These are phyloP conservation scores for Euzophera pinguis DNA, from an alignment of 2,888 invertebrate species.

Conservation along the genomic window DNA sequence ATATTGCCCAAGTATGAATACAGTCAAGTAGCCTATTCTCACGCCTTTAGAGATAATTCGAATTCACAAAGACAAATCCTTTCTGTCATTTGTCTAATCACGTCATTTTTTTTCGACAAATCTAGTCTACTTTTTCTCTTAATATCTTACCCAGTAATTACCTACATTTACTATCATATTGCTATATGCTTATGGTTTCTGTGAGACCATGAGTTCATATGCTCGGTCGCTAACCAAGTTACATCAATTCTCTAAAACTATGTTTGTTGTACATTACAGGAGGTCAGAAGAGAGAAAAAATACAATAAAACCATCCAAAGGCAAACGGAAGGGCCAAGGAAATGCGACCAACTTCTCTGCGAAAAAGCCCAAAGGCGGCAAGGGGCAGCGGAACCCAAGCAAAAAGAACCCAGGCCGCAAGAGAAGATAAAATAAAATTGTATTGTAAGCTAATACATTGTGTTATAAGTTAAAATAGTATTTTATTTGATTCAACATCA, in stretches of 20 bases:
- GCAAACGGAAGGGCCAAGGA: conserved; percentile 53
- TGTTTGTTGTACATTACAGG: conserved; percentile 33
- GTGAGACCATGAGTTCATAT: too few species aligned
- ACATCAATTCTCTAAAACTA: too few species aligned
- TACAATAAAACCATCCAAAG: conserved; percentile 51
- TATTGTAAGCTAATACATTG: not conserved
- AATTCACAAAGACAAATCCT: too few species aligned
- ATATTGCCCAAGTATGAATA: too few species aligned
- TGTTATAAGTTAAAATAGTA: not conserved
- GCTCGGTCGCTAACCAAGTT: too few species aligned
- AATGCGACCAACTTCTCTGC: conserved; percentile 66
- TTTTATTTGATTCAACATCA: not conserved
- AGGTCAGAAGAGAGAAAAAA: conserved; percentile 77
- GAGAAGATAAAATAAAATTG: conserved; percentile 80
- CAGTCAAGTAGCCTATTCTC: too few species aligned
- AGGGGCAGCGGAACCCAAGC: conserved; percentile 83
- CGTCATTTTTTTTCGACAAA: too few species aligned
- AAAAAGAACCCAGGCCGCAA: conserved; percentile 85
- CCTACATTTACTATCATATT: not conserved
- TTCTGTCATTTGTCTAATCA: too few species aligned
- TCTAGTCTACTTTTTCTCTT: too few species aligned
- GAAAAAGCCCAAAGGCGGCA: conserved; percentile 84
- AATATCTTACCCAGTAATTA: too few species aligned
- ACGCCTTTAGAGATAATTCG: too few species aligned
- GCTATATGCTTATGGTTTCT: too few species aligned